Evolutionary conservation across 35 echinoderm and acorn worm species (phyloP), one percentile per base, ranked within the genome.

Genomic region (Ophiothrix spiculata): DNA sequence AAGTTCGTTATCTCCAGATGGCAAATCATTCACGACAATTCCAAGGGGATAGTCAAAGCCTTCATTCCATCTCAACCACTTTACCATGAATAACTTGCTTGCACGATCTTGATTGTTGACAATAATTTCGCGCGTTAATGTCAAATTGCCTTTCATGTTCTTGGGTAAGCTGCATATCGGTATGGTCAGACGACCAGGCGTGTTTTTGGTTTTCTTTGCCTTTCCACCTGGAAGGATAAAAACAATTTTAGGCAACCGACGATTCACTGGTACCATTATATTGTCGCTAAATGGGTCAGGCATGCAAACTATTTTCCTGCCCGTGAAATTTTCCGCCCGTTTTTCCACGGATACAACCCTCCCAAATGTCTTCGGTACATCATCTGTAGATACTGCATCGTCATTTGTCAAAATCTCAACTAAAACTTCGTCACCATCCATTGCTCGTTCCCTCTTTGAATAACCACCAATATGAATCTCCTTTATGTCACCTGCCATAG

Each of bases 71-170:
- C 90, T 35, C 39, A 45, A 82, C 73, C 83, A 97, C 32, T 56
- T 82, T 36, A 97, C 94, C 42, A 97, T 84, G 84, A 97, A 97
- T 12, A 97, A 45, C 79, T 83, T 88, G 32, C 93, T 36, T 14
- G 38, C 38, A 11, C 80, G 69, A 1, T 97, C 94, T 36, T n/a
- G 39, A 31, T 86, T 37, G 1, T 74, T 79, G 14, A 97, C 90
- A 16, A 31, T 37, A n/a, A 92, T 79, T 36, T 84, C 35, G 23
- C 33, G 56, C 25, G 28, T 75, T 28, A 75, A 75, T n/a, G 73
- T n/a, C 73, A 28, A 79, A 34, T 37, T 40, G 32, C 39, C 84
- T 87, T 34, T 31, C 1, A 14, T n/a, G 29, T 75, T 33, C 19
- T 19, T 75, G 35, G 54, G 64, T 23, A 32, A 60, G 8, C 39